These are phyloP conservation scores for Eupithecia pulchellata DNA, from an alignment of 2,888 invertebrate genomes.

Conservation along the genomic window DNA sequence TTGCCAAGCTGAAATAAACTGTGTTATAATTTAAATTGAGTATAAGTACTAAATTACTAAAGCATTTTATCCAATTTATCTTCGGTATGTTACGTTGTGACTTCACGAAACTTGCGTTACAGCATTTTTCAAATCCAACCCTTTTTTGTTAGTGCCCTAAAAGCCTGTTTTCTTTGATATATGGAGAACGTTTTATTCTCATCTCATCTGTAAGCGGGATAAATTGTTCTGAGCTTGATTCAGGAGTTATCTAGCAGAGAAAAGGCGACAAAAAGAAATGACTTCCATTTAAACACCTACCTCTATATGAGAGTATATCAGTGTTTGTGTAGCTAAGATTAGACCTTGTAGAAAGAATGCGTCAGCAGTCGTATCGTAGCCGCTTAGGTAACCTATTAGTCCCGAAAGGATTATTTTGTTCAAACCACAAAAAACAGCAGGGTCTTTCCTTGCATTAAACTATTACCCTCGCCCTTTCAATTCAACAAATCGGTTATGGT, in stretches of 20 bases:
- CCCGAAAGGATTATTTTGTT: background rate
- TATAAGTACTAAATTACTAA: too few relatives aligned
- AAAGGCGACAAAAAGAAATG: constrained; percentile 47
- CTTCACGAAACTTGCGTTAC: constrained; percentile 28
- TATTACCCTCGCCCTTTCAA: constrained; percentile 45
- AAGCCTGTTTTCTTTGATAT: constrained; percentile 32
- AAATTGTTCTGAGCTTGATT: constrained; percentile 45
- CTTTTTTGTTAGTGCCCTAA: constrained; percentile 32
- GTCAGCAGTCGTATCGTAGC: background rate
- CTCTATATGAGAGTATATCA: too few relatives aligned
- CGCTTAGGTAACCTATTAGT: background rate
- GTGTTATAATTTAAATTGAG: constrained; percentile 21
- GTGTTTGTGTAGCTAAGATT: too few relatives aligned
- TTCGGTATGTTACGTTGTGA: constrained; percentile 27
- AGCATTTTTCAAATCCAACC: constrained; percentile 18
- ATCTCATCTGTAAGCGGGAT: constrained; percentile 35
- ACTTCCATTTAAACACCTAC: constrained; percentile 43
- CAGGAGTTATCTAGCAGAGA: constrained; percentile 48
- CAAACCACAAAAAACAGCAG: background rate
- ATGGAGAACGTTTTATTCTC: constrained; percentile 46
- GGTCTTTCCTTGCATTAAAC: background rate
- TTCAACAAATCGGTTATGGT: constrained; percentile 56
- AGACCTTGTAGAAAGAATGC: background rate
- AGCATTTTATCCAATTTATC: constrained; percentile 24
- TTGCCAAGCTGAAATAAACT: constrained; percentile 10